Conservation (phyloP, 2,113 vertebrate genomes). For the Puffinus mauretanicus region DNA sequence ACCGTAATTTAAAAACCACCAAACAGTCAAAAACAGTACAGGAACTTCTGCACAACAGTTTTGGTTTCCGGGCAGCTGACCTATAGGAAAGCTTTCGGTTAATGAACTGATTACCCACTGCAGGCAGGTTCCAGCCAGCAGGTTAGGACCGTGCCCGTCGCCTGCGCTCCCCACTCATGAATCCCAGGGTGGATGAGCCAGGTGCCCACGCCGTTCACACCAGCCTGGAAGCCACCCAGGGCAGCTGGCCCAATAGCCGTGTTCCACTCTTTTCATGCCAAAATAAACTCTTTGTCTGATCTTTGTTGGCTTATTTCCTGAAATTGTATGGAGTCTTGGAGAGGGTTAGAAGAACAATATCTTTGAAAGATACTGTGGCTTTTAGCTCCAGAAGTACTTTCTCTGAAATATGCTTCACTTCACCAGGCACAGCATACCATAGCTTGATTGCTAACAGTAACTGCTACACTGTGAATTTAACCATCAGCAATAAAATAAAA, state of each 20-base stretch:
- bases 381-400: background rate
- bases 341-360: background rate
- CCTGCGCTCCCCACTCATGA: background rate
- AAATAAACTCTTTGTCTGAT: background rate
- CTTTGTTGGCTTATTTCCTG: constrained; percentile 5
- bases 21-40: background rate
- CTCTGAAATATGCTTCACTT: background rate
- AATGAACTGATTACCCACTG: accelerated
- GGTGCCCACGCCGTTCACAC: background rate
- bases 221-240: background rate
- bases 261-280: background rate
- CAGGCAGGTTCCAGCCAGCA: background rate
- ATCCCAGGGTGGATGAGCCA: background rate
- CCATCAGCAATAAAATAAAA: background rate
- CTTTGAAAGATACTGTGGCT: background rate
- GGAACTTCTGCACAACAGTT: background rate
- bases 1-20: background rate
- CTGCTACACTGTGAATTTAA: background rate
- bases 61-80: background rate
- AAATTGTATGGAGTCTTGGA: constrained; percentile 1
- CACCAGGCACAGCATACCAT: background rate
- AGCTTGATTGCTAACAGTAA: background rate
- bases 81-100: background rate
- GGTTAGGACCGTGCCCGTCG: accelerated
- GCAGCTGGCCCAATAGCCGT: background rate